A percentile compares a stretch with the other conserved stretches of the same genome.
Conservation (phyloP, 2,113 vertebrate species). For the Uria lomvia region DNA sequence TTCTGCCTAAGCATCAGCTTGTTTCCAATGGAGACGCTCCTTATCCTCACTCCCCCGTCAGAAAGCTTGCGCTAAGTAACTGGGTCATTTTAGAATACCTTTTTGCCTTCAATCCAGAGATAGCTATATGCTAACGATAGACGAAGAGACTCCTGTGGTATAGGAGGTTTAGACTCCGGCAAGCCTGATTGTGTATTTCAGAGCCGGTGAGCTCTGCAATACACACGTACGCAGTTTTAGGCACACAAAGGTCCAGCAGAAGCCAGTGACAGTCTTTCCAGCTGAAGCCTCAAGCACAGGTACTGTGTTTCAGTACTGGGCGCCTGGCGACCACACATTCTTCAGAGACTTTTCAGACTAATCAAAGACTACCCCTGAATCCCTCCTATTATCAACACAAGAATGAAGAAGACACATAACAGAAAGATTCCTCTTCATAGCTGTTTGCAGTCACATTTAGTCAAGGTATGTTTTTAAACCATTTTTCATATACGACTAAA, state of each 20-base stretch:
- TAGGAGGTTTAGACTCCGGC: neutral
- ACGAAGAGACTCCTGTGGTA: neutral
- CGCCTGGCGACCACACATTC: neutral
- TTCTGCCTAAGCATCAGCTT: neutral
- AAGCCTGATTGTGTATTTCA: neutral
- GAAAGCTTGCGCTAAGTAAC: neutral
- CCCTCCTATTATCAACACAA: neutral
- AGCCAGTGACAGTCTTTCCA: neutral
- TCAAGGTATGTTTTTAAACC: neutral
- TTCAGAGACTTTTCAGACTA: neutral
- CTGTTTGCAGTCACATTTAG: neutral
- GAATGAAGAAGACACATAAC: neutral
- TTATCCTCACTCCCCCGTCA: neutral
- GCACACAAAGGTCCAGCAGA: neutral
- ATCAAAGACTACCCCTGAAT: neutral
- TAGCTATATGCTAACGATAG: fast-evolving
- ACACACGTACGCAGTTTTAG: neutral
- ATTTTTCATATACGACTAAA: neutral
- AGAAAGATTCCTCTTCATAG: neutral
- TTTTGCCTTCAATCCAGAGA: neutral
- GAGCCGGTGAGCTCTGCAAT: neutral
- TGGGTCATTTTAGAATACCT: neutral
- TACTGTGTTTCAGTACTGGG: neutral
- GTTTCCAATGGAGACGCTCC: neutral
- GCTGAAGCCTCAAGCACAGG: neutral